Evolutionary conservation across 2,888 invertebrate species (phyloP), one percentile per base, ranked within the genome.

Genomic region (Torymus texanus): DNA sequence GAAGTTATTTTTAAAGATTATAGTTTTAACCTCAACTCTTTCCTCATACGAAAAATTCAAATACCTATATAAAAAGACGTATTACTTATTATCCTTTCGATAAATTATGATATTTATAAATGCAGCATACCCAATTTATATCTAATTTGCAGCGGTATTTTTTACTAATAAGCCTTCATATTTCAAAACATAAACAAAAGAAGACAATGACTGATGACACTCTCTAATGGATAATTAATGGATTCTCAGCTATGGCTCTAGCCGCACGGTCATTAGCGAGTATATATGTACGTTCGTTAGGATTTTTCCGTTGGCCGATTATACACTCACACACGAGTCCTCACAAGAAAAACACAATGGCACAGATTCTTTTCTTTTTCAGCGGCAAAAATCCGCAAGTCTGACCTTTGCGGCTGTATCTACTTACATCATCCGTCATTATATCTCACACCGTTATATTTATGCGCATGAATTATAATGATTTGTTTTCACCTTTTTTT

Each of bases 161-260:
- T 41, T 41, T 8, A 41, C 41, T 41, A 41, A 41, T 41, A 41
- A 41, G 41, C 41, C 41, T 8, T 12, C 62, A 62, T 24, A 18
- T n/a, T 58, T 58, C 18, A 70, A 70, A 56, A 58, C 41, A 41
- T 41, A 21, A 71, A 71, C 61, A 18, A 50, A 41, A 61, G 24
- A 21, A 61, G 70, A 18, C 70, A 76, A 76, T 76, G 63, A 58
- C 56, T 51, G 50, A 68, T 68, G 53, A 61, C 29, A 61, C 18
- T 55, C 18, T 4, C 61, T 68, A 75, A 76, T 76, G 67, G 63
- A 63, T 76, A 68, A 55, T 24, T 76, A 70, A 70, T 63, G 58
- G n/a, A 16, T 55, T 70, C 58, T 56, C 16, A 14, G 41, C 55
- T 67, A 14, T 62, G 41, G 41, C 21, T 68, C 41, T 18, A 14